Percentiles rank a stretch among this genome's conserved stretches.
Conservation (phyloP, 2,797 vertebrate genomes). For the Argya squamiceps region DNA sequence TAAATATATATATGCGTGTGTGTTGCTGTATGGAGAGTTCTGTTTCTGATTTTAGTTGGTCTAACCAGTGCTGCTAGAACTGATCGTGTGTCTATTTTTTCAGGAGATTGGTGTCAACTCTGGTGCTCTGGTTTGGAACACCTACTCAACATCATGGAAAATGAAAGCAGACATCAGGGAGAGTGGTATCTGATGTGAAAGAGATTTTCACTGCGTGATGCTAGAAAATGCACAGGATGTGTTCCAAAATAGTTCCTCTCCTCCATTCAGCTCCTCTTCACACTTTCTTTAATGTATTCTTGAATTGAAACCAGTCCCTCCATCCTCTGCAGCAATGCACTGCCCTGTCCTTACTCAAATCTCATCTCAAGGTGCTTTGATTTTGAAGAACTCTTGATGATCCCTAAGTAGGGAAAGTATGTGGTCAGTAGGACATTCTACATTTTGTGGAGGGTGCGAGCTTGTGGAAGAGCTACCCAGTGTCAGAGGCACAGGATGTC, state of each 20-base stretch:
- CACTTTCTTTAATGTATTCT: neutral
- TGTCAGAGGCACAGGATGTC: neutral
- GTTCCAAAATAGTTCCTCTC: neutral
- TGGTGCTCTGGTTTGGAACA: neutral
- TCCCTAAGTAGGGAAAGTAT: neutral
- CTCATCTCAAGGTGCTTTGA: neutral
- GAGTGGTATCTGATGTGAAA: neutral
- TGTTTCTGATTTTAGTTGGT: neutral
- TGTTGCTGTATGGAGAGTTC: neutral
- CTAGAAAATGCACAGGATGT: neutral
- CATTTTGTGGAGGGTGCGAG: neutral
- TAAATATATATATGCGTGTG: neutral
- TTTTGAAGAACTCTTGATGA: neutral
- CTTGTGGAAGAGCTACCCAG: neutral
- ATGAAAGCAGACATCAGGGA: neutral
- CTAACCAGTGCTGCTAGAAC: neutral
- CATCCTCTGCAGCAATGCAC: neutral
- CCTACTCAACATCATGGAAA: neutral
- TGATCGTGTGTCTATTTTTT: neutral
- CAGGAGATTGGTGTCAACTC: neutral
- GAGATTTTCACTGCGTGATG: neutral
- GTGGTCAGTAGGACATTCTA: neutral
- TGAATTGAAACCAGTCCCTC: neutral
- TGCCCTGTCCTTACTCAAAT: neutral
- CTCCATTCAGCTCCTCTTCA: neutral